phyloP scores from a whole-genome alignment of 2,888 invertebrate species.

The Toxonevra muliebris region DNA sequence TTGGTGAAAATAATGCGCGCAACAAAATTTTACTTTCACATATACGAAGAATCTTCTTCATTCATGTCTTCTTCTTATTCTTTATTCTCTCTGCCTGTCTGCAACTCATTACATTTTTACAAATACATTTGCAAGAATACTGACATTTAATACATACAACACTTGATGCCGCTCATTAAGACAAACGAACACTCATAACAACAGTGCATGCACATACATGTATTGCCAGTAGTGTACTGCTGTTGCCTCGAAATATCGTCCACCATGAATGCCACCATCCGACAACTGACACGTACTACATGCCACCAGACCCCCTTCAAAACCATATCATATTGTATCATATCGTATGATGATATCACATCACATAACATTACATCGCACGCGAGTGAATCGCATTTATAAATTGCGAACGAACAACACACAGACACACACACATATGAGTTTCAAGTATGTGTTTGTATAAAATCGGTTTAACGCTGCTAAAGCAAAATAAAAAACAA shows the following conservation, averaged over 20 bases:
- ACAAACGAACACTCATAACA: not conserved
- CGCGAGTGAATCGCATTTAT: constrained; percentile 30
- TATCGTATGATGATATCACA: not conserved
- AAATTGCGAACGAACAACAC: constrained; percentile 24
- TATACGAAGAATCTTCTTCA: too few relatives aligned
- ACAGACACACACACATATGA: constrained; percentile 18
- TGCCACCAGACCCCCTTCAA: too few relatives aligned
- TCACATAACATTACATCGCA: constrained; percentile 16
- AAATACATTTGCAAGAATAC: not conserved
- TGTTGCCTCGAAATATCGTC: constrained; percentile 5
- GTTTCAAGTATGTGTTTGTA: not conserved
- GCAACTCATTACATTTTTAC: too few relatives aligned
- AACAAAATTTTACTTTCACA: too few relatives aligned
- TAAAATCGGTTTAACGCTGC: not conserved
- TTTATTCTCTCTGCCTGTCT: too few relatives aligned
- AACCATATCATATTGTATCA: not conserved
- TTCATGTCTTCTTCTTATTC: too few relatives aligned
- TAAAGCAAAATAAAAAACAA: constrained; percentile 4
- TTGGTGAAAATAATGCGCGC: too few relatives aligned
- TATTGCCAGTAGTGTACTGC: not conserved
- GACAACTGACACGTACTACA: not conserved
- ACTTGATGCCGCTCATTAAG: constrained; percentile 28
- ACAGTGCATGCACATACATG: constrained; percentile 3
- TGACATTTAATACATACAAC: constrained; percentile 22
- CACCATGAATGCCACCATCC: not conserved